These are phyloP conservation scores for Porites cylindrica DNA, from an alignment of 92 coral and sea anemone genomes.

Conservation along the genomic window DNA sequence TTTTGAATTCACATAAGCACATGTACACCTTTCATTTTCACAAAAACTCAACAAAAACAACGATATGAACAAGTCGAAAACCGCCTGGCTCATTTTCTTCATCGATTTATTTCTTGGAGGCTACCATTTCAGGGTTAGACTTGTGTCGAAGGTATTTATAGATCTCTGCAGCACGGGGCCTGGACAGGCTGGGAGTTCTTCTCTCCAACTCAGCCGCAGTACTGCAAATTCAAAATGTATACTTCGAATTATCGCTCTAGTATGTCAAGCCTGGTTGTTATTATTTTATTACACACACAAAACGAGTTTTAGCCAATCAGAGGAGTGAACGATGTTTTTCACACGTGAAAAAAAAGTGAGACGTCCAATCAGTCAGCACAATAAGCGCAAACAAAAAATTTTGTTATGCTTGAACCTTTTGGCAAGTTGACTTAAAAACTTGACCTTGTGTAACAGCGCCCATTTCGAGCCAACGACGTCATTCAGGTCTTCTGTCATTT, in stretches of 20 bases:
- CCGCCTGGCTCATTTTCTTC: not conserved
- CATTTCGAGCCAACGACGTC: too few relatives aligned
- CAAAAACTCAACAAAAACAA: not conserved
- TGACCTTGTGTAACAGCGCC: too few relatives aligned
- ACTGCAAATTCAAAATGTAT: slow-evolving; percentile 28
- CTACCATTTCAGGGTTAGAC: slow-evolving; percentile 59
- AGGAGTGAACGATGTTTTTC: too few relatives aligned
- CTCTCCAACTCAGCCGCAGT: slow-evolving; percentile 63
- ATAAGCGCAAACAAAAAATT: too few relatives aligned
- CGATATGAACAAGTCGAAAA: not conserved
- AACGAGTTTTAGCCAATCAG: too few relatives aligned
- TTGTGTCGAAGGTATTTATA: slow-evolving; percentile 57
- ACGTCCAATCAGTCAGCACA: too few relatives aligned
- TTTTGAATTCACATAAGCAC: not conserved
- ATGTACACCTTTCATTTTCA: not conserved
- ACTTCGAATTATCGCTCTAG: not conserved
- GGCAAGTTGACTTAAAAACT: too few relatives aligned
- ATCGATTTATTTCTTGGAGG: slow-evolving; percentile 17
- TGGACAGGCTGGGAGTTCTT: slow-evolving; percentile 52
- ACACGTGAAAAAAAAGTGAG: too few relatives aligned
- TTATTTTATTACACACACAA: too few relatives aligned
- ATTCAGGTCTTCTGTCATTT: too few relatives aligned
- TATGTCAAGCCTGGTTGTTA: not conserved
- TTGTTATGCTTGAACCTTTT: too few relatives aligned
- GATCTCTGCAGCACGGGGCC: slow-evolving; percentile 71